Evolutionary conservation across 2,797 vertebrate genomes (phyloP).

Genomic region (Lithobates pipiens): DNA sequence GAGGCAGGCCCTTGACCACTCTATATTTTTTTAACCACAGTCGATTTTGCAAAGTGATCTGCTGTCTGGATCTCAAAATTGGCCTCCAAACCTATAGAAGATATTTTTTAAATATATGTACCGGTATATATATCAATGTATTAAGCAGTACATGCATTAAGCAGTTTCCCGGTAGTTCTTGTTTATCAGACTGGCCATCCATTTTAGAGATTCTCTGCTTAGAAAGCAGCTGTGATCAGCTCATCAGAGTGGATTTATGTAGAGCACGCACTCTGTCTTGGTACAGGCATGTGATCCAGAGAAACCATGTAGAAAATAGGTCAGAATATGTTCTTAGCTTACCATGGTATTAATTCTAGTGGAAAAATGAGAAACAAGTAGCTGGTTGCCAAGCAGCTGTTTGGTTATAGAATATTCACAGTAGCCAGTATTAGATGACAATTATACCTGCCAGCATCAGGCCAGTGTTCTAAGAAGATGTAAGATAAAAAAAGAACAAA

Average conservation of each 20-base stretch:
- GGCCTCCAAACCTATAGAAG: too few species aligned
- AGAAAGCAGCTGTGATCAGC: not conserved
- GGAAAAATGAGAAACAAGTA: not conserved
- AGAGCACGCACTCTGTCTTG: not conserved
- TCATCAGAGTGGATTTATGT: not conserved
- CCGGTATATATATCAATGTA: too few species aligned
- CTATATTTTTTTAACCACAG: too few species aligned
- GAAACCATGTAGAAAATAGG: conserved; percentile 35
- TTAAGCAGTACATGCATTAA: not conserved
- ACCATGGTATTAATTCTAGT: conserved; percentile 28
- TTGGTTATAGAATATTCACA: not conserved
- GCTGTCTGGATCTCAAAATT: too few species aligned
- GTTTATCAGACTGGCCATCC: not conserved
- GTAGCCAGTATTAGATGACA: not conserved
- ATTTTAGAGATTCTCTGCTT: not conserved
- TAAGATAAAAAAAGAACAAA: too few species aligned
- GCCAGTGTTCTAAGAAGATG: too few species aligned
- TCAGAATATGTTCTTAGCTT: conserved; percentile 30
- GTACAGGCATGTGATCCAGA: conserved; percentile 21
- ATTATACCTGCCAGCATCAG: not conserved
- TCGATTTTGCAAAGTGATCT: too few species aligned
- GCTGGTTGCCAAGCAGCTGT: not conserved
- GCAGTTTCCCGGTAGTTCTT: not conserved
- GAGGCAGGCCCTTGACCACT: too few species aligned
- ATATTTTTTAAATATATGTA: too few species aligned